A percentile compares a stretch with the other conserved stretches of the same genome.
phyloP scores from a whole-genome alignment of 2,113 vertebrate genomes.

The Labeo rohita region DNA sequence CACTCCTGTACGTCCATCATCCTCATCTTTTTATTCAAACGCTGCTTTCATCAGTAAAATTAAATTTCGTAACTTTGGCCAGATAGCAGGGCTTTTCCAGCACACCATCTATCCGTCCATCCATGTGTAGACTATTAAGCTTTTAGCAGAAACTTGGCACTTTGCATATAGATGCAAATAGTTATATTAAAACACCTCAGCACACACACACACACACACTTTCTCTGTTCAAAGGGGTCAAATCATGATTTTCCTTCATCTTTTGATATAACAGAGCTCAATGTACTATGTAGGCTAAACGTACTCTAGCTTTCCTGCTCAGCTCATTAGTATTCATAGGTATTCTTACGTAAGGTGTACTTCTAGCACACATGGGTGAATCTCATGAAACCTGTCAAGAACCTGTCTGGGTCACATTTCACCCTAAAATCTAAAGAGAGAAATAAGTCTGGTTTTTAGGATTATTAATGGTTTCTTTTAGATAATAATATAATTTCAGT shows the following conservation, averaged over 20 bases:
- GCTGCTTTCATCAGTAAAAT: constrained; percentile 36
- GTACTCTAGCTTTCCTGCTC: neutral
- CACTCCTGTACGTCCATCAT: constrained; percentile 10
- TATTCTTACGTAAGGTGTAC: neutral
- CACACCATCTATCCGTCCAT: neutral
- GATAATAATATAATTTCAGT: neutral
- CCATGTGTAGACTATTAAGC: constrained; percentile 20
- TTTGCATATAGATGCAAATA: constrained; percentile 7
- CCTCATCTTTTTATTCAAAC: constrained; percentile 37
- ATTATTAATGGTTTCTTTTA: neutral
- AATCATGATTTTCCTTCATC: constrained; percentile 31
- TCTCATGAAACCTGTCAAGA: constrained; percentile 9
- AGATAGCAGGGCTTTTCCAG: neutral
- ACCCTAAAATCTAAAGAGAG: neutral
- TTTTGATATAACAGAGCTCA: neutral
- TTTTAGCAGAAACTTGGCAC: constrained; percentile 39
- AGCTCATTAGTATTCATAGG: constrained; percentile 29
- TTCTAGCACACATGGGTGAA: constrained; percentile 10
- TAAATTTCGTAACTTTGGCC: constrained; percentile 12
- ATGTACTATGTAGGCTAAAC: neutral
- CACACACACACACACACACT: neutral
- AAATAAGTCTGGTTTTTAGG: neutral
- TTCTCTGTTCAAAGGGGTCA: constrained; percentile 1
- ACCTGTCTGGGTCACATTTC: neutral
- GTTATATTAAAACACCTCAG: neutral